Evolutionary conservation across 2,888 invertebrate genomes (phyloP).

Genomic region (Eledona agricola): DNA sequence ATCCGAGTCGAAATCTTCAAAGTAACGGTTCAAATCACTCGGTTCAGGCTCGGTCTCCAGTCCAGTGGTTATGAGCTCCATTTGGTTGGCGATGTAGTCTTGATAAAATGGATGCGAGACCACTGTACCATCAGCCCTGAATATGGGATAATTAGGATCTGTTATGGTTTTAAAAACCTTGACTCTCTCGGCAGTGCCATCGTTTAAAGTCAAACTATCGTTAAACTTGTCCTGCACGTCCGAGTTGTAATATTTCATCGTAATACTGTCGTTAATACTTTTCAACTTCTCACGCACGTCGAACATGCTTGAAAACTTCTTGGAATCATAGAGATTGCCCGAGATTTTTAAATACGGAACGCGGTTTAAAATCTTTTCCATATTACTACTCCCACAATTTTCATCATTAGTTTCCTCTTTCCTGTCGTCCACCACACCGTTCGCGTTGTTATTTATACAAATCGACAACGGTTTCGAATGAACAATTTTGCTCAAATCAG

Average conservation of each 20-base stretch:
- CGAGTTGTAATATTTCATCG: constrained; percentile 67
- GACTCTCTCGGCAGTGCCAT: constrained; percentile 23
- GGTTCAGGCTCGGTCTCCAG: constrained; percentile 1
- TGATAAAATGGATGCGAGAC: constrained; percentile 78
- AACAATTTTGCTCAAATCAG: constrained; percentile 72
- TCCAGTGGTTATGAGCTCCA: constrained; percentile 18
- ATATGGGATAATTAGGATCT: constrained; percentile 81
- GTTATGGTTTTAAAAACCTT: constrained; percentile 71
- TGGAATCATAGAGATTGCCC: constrained; percentile 48
- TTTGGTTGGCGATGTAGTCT: constrained; percentile 30
- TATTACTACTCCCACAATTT: constrained; percentile 35
- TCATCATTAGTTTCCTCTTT: constrained; percentile 8
- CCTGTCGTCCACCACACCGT: constrained; percentile 6
- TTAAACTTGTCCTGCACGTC: constrained; percentile 60
- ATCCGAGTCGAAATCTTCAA: constrained; percentile 66
- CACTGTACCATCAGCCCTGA: constrained; percentile 76
- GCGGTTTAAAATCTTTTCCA: constrained; percentile 12
- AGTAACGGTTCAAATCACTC: constrained; percentile 58
- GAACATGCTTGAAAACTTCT: constrained; percentile 67
- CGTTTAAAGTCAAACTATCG: constrained; percentile 35
- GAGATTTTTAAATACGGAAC: constrained; percentile 39
- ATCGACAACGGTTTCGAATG: constrained; percentile 79
- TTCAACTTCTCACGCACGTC: constrained; percentile 72
- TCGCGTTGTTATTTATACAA: constrained; percentile 72
- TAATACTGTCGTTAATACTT: constrained; percentile 66